phyloP scores from a whole-genome alignment of 2,113 vertebrate species.

The Todiramphus chloris region DNA sequence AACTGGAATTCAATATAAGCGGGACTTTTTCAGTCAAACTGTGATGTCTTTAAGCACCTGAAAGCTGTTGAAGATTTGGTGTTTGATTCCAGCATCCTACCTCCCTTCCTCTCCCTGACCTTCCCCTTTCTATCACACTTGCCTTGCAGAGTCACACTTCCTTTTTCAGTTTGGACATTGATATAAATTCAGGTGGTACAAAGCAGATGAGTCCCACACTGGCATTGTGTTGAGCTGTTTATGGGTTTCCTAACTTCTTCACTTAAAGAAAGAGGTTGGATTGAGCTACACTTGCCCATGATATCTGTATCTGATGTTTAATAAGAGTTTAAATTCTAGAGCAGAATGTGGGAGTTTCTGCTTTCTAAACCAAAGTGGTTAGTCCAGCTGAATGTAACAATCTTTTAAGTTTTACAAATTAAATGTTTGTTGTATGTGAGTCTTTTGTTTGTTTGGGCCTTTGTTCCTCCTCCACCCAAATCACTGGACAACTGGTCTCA shows the following conservation, averaged over 20 bases:
- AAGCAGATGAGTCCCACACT: neutral
- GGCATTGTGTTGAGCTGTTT: neutral
- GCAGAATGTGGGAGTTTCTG: neutral
- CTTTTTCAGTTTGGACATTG: neutral
- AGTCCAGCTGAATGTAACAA: neutral
- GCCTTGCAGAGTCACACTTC: neutral
- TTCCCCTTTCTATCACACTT: neutral
- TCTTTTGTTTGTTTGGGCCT: neutral
- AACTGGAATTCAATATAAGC: neutral
- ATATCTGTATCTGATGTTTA: neutral
- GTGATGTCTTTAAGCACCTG: neutral
- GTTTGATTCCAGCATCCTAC: neutral
- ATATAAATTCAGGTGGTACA: neutral
- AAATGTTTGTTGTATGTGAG: neutral
- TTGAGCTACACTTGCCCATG: rapidly evolving
- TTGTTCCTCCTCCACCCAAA: neutral
- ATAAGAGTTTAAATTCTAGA: neutral
- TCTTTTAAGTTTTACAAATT: neutral
- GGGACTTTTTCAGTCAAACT: neutral
- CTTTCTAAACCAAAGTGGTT: neutral
- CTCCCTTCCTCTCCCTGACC: neutral
- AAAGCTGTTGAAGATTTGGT: neutral
- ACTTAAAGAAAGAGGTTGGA: neutral
- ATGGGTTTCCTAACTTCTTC: neutral
- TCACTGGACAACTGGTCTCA: neutral